Base-by-base conservation (phyloP, 2,797 vertebrate species). In the Carapus acus region DNA sequence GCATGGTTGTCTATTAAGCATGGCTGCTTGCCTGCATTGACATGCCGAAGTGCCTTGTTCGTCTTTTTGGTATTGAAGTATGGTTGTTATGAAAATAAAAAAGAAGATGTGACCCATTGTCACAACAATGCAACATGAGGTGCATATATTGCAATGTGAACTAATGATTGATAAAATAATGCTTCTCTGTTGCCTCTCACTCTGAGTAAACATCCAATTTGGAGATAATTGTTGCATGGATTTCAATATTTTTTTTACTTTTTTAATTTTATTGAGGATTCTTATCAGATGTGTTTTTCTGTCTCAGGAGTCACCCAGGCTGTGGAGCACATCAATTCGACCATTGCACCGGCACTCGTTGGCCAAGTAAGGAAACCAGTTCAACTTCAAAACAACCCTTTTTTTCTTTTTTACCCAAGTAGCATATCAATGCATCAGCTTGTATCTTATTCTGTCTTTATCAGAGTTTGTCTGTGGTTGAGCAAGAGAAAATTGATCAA, bases 401-500 rank as follows among this genome's bases (percentile, higher is more conserved):
- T 43, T 46, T 18, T 2, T n/a, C 48, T 1, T 4, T 23, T 27
- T n/a, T n/a, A n/a, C n/a, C 22, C 40, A 5, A 33, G 3, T n/a
- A 37, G 4, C 14, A 31, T 20, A 6, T 42, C 2, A 65, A 21
- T 54, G 7, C 3, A 39, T 41, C 6, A n/a, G n/a, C 15, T 15
- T 27, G 29, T 18, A 3, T 38, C 4, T 42, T 49, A 1, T 40
- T 34, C 16, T 9, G 17, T 2, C 63, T 21, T 65, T 49, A 39
- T 17, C 73, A 98, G 96, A 89, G 86, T 23, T 4, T 96, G 14
- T 88, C 62, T 0, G 95, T 97, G 23, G 80, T 90, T 59, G 93
- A 98, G n/a, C 96, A 98, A 71, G 93, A 96, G 54, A 92, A 78
- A 80, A 92, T 97, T 13, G 96, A 97, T 78, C 90, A 90, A 54